Evolutionary conservation across 2,113 vertebrate species (phyloP), one percentile per base, ranked within the genome.

Genomic region (Thomomys bottae): DNA sequence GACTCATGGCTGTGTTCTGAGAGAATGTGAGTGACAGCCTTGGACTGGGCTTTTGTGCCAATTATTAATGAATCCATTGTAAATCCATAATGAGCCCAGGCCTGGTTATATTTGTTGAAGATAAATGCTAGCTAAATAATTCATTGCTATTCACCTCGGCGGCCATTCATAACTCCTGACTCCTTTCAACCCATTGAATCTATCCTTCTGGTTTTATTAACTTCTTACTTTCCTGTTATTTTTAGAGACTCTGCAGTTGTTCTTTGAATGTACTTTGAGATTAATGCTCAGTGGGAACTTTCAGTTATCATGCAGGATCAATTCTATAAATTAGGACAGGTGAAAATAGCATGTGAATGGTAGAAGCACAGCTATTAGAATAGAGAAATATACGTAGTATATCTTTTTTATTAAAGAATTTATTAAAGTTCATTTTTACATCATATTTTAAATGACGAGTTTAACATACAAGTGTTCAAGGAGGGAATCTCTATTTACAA

Each of bases 81-180:
- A 88, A 94, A 93, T 81, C 83, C 70, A 28, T 49, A 34, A 86
- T 88, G 78, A 72, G 67, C 54, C 63, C 83, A 93, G 79, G 85
- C 34, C 88, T 88, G 66, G 88, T 94, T 88, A 34, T 1, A 54
- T 94, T 94, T 88, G 79, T 71, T 61, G 94, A 93, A 81, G 57
- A 77, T 38, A 96, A 97, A 34, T 36, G 38, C 67, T 66, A 80
- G 79, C 85, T 95, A 88, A 96, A 96, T 96, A 93, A 95, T 96
- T 97, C 81, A 93, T 93, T 86, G 92, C 6, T 91, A 36, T 84
- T 90, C 72, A 93, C 40, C 79, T 93, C 23, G 71, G 36, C 26
- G 78, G 95, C 86, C 45, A 63, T 88, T 57, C 38, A 15, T 34
- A 61, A 26, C 38, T 63, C 21, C 70, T 80, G 91, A 94, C 87